A percentile compares a stretch with the other conserved stretches of the same genome.
Conservation (phyloP, 2,113 vertebrate species). For the Falco punctatus region DNA sequence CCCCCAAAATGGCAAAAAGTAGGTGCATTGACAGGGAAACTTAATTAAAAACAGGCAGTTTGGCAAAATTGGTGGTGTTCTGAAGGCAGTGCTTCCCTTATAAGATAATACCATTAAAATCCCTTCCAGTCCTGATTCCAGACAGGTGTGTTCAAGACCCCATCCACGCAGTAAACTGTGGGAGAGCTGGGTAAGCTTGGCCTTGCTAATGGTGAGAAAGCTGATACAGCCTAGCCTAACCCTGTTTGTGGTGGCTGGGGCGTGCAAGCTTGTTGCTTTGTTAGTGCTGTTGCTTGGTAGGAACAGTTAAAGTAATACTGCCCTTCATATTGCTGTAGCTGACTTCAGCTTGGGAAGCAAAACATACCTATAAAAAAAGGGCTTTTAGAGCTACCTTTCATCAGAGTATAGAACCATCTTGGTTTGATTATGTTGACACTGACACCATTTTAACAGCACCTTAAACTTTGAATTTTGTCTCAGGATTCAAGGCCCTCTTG, state of each 20-base stretch:
- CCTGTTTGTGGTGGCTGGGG: background rate
- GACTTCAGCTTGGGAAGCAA: background rate
- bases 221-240: background rate
- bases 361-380: rapidly evolving
- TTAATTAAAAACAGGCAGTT: background rate
- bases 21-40: background rate
- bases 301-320: background rate
- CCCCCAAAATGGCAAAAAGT: too few relatives aligned
- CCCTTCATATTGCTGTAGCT: background rate
- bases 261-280: background rate
- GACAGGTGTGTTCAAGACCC: background rate
- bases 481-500: background rate
- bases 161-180: rapidly evolving
- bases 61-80: background rate
- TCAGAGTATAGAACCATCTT: background rate
- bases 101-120: background rate
- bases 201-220: background rate
- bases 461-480: background rate
- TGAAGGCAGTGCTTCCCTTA: background rate
- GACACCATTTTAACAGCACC: background rate
- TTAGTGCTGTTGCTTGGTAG: background rate
- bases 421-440: background rate
- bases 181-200: background rate
- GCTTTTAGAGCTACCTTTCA: background rate
- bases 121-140: background rate